phyloP scores from a whole-genome alignment of 2,888 invertebrate genomes.

The Aleiodes testaceus region DNA sequence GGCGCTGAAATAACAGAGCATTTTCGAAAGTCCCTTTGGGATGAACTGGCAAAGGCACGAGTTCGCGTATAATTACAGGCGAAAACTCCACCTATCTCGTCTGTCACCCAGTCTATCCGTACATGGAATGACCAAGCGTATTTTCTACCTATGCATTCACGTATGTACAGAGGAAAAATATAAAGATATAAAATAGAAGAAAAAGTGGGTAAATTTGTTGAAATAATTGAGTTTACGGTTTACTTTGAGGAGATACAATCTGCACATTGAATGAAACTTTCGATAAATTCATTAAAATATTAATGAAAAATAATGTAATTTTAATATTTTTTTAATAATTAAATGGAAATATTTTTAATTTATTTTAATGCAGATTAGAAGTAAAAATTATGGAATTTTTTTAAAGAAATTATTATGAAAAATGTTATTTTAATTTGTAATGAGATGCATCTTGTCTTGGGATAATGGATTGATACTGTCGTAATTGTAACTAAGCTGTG shows the following conservation, averaged over 20 bases:
- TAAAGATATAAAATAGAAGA: neutral
- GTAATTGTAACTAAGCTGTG: neutral
- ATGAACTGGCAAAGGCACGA: constrained; percentile 13
- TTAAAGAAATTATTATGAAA: no score
- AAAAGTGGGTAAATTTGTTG: neutral
- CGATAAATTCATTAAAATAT: no score
- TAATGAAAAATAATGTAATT: no score
- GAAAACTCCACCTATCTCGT: constrained; percentile 14
- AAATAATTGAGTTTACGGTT: neutral
- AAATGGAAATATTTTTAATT: no score
- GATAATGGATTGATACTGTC: neutral
- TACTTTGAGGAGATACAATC: no score
- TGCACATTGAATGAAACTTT: no score
- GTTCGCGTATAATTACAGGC: constrained; percentile 22
- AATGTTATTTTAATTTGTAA: no score
- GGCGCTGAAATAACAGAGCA: constrained; percentile 23
- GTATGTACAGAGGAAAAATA: neutral
- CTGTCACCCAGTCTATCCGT: constrained; percentile 7
- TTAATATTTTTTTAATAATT: no score
- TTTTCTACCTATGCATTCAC: neutral
- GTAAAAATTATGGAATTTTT: no score
- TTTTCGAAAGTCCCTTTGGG: constrained; percentile 17
- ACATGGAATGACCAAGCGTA: neutral
- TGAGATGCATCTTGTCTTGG: neutral
- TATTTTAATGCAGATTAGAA: no score